A percentile compares a stretch with the other conserved stretches of the same genome.
Conservation (phyloP, 92 coral and sea anemone genomes). For the Palythoa grandiflora region DNA sequence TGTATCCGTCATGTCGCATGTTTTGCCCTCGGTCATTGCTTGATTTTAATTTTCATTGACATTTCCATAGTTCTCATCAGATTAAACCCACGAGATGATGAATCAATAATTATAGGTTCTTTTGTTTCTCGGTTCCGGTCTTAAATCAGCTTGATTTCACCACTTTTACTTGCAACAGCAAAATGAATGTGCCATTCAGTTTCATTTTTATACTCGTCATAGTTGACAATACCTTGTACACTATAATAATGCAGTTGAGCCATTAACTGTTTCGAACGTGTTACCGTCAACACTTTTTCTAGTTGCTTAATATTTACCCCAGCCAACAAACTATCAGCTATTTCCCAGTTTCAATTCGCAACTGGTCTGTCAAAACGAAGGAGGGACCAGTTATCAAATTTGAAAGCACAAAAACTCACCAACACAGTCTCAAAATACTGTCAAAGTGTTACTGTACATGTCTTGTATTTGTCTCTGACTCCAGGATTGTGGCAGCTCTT, state of each 20-base stretch:
- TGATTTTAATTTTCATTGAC: not conserved
- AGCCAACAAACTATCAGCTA: not conserved
- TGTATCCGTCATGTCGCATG: not conserved
- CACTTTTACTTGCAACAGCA: not conserved
- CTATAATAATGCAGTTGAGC: not conserved
- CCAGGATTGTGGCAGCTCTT: constrained; percentile 9
- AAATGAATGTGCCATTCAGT: not conserved
- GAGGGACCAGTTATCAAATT: no score
- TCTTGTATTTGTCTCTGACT: constrained; percentile 10
- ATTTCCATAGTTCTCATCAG: not conserved
- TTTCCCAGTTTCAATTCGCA: not conserved
- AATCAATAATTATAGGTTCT: not conserved
- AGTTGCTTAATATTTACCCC: not conserved
- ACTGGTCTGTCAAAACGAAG: not conserved
- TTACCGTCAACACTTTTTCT: not conserved
- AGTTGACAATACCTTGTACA: not conserved
- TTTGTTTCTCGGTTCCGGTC: not conserved
- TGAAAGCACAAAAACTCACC: not conserved
- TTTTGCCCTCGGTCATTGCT: not conserved
- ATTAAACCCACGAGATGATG: not conserved
- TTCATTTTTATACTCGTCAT: not conserved
- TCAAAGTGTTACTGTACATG: not conserved
- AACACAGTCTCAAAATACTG: not conserved
- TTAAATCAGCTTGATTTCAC: not conserved
- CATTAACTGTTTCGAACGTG: not conserved